Percentiles rank a stretch among this genome's conserved stretches.
phyloP scores from a whole-genome alignment of 1,140 invertebrate species.

The Pantala flavescens region DNA sequence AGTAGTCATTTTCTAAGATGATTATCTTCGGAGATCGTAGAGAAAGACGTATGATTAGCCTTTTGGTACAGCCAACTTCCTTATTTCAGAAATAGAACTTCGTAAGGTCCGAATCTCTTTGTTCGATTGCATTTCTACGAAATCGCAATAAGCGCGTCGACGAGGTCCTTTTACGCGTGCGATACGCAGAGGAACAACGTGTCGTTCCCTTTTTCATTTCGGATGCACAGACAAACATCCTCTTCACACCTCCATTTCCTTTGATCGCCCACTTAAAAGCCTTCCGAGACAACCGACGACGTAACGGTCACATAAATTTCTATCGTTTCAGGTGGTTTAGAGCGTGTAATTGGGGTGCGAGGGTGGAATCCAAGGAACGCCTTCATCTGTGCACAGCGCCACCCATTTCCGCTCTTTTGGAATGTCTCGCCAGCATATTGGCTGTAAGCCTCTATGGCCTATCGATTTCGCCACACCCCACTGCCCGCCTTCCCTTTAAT shows the following conservation, averaged over 20 bases:
- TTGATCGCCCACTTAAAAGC: not conserved
- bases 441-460: not conserved
- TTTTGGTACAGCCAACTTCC: too few relatives aligned
- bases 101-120: too few relatives aligned
- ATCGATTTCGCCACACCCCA: not conserved
- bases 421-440: not conserved
- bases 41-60: too few relatives aligned
- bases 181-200: too few relatives aligned
- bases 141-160: too few relatives aligned
- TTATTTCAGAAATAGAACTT: too few relatives aligned
- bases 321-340: constrained; percentile 12
- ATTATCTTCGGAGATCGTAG: too few relatives aligned
- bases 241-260: not conserved
- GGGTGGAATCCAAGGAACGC: not conserved
- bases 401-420: not conserved
- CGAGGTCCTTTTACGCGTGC: too few relatives aligned
- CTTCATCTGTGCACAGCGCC: not conserved
- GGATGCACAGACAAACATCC: not conserved
- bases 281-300: not conserved
- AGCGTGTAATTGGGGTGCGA: constrained; percentile 11
- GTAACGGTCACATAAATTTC: constrained; percentile 15
- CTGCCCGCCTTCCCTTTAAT: not conserved
- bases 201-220: not conserved
- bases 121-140: too few relatives aligned
- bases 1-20: too few relatives aligned